A percentile compares a stretch with the other conserved stretches of the same genome.
These are phyloP conservation scores for Alauda arvensis DNA, from an alignment of 2,797 vertebrate species.

Conservation along the genomic window DNA sequence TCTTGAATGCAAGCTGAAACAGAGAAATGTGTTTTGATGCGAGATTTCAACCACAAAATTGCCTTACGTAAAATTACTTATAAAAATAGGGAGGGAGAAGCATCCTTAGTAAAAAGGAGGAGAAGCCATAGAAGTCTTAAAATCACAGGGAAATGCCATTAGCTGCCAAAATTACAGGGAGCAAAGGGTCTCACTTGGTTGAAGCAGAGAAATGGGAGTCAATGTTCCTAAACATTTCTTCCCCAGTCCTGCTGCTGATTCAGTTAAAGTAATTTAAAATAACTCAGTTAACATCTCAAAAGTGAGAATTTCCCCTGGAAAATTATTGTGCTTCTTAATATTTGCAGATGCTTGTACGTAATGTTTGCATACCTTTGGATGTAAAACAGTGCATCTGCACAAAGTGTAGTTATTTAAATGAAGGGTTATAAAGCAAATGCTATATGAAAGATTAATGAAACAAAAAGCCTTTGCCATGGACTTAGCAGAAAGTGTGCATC, in stretches of 20 bases:
- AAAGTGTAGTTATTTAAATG: background rate
- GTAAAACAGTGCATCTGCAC: background rate
- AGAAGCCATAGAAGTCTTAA: background rate
- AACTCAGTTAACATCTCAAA: background rate
- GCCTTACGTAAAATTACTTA: slow-evolving; percentile 11
- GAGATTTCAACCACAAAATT: slow-evolving; percentile 55
- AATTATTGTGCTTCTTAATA: background rate
- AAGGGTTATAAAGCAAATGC: background rate
- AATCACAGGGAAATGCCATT: background rate
- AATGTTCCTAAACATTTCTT: background rate
- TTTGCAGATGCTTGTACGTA: background rate
- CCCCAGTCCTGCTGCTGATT: background rate
- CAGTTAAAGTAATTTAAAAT: background rate
- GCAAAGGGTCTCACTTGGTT: background rate
- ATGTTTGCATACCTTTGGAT: background rate
- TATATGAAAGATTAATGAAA: background rate
- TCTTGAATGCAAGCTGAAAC: slow-evolving; percentile 65
- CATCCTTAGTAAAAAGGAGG: background rate
- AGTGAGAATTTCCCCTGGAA: background rate
- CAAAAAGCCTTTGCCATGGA: slow-evolving; percentile 9
- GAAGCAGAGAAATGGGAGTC: background rate
- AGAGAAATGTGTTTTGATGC: slow-evolving; percentile 43
- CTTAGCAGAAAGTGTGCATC: background rate
- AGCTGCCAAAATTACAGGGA: background rate
- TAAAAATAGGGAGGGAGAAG: background rate